phyloP scores from a whole-genome alignment of 2,888 invertebrate species.

The Platycnemis pennipes region DNA sequence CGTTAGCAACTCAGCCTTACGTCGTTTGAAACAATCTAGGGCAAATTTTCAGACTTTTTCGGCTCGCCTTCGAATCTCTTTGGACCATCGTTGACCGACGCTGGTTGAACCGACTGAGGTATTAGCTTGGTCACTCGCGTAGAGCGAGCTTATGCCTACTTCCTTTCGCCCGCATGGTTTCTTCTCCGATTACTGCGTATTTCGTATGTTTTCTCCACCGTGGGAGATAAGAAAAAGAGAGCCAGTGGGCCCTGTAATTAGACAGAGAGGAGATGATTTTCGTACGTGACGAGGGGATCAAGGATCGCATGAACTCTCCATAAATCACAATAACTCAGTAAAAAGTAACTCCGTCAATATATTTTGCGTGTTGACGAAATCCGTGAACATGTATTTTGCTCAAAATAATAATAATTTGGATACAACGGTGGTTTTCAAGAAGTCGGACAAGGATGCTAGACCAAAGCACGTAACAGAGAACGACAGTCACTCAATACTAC shows the following conservation, averaged over 20 bases:
- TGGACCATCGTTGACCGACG: neutral
- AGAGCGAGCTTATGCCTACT: neutral
- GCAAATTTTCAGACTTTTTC: neutral
- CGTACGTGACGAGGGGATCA: neutral
- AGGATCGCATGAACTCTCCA: neutral
- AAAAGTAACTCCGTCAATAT: too few relatives aligned
- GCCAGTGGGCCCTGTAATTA: neutral
- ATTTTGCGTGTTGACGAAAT: too few relatives aligned
- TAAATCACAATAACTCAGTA: too few relatives aligned
- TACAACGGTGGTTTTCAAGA: too few relatives aligned
- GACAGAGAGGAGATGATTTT: neutral
- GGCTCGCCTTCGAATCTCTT: neutral
- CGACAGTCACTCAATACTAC: too few relatives aligned
- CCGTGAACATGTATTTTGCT: too few relatives aligned
- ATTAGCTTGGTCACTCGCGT: conserved; percentile 7
- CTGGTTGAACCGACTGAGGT: too few relatives aligned
- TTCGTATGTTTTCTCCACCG: neutral
- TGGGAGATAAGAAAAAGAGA: neutral
- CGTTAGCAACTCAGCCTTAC: neutral
- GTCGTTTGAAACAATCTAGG: neutral
- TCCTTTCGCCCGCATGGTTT: neutral
- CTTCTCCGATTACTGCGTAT: neutral
- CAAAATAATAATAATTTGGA: too few relatives aligned
- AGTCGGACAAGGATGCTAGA: too few relatives aligned
- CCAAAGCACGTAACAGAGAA: too few relatives aligned